Percentiles rank a stretch among this genome's conserved stretches.
Evolutionary conservation across 2,797 vertebrate genomes (phyloP).

Genomic region (Lacerta bilineata): DNA sequence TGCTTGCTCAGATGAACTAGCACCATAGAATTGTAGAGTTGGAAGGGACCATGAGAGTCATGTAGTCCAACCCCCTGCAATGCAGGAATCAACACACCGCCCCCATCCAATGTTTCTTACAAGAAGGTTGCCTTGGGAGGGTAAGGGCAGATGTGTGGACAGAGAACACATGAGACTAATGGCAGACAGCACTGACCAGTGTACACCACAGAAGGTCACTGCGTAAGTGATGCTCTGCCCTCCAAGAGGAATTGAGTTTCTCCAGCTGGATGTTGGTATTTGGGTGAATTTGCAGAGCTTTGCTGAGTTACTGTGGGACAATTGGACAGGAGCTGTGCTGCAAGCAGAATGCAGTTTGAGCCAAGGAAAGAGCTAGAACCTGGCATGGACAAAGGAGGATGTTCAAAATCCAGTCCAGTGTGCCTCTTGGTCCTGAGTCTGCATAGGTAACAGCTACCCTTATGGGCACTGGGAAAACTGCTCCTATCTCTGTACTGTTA

Average conservation of each 20-base stretch:
- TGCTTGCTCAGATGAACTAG: background rate
- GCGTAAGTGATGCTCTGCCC: background rate
- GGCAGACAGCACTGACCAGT: background rate
- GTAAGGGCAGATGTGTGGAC: background rate
- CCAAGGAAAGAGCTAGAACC: slow-evolving; percentile 25
- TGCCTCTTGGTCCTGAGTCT: background rate
- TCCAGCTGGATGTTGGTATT: background rate
- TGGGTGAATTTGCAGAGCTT: background rate
- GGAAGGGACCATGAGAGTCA: no score
- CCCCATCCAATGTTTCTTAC: background rate
- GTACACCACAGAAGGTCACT: background rate
- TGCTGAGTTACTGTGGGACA: background rate
- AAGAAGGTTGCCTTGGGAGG: background rate
- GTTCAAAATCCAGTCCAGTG: background rate
- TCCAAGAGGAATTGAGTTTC: background rate
- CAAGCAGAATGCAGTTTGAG: background rate
- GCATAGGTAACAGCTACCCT: background rate
- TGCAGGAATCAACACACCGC: no score
- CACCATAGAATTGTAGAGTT: no score
- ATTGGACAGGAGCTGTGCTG: slow-evolving; percentile 11
- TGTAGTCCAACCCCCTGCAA: no score
- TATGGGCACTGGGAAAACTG: background rate
- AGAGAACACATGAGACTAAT: background rate
- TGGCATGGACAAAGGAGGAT: slow-evolving; percentile 4
- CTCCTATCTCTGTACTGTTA: background rate